phyloP scores from a whole-genome alignment of 2,888 invertebrate genomes.

The Pammene fasciana region DNA sequence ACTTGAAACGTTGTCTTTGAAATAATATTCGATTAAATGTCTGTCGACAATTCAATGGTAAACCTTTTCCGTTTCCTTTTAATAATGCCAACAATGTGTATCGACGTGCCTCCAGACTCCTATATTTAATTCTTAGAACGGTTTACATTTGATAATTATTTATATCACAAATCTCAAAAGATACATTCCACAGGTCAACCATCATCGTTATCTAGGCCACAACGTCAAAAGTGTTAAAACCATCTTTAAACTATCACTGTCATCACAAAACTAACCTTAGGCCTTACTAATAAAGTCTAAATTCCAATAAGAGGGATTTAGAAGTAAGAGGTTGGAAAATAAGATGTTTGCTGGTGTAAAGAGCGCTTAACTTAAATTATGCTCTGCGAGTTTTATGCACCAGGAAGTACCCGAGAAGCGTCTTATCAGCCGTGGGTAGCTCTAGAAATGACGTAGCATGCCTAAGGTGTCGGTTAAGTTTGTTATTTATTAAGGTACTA shows the following conservation, averaged over 20 bases:
- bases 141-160: background rate
- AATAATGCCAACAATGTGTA: too few species aligned
- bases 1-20: too few species aligned
- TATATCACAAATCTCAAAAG: slow-evolving; percentile 15
- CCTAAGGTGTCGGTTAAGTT: too few species aligned
- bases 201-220: slow-evolving; percentile 25
- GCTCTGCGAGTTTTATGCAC: slow-evolving; percentile 46
- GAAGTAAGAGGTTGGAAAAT: slow-evolving; percentile 6
- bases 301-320: background rate
- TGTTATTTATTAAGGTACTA: too few species aligned
- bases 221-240: slow-evolving; percentile 7
- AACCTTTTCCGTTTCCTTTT: too few species aligned
- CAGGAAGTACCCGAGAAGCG: slow-evolving; percentile 49
- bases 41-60: too few species aligned
- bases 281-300: background rate
- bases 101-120: too few species aligned
- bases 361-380: slow-evolving; percentile 24
- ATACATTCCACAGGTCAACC: slow-evolving; percentile 13
- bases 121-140: too few species aligned
- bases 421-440: slow-evolving; percentile 50
- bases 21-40: too few species aligned
- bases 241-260: background rate
- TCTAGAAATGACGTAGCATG: too few species aligned
- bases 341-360: slow-evolving; percentile 9
- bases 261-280: background rate